phyloP scores from a whole-genome alignment of 2,888 invertebrate genomes.

The Apodemia duryi region DNA sequence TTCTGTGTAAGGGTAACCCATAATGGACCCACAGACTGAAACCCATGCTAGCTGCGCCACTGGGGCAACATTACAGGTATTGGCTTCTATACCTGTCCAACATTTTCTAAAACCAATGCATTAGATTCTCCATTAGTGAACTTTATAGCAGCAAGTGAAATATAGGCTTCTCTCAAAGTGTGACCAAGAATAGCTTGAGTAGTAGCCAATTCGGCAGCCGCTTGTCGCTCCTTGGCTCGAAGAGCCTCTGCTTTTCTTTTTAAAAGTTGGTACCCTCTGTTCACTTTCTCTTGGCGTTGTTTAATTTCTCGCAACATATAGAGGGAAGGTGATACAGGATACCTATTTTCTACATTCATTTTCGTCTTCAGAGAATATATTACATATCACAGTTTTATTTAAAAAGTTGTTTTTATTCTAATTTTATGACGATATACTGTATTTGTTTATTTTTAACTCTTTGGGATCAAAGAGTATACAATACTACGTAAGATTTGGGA shows the following conservation, averaged over 20 bases:
- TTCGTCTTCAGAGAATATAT: not conserved
- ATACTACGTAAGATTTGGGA: too few relatives aligned
- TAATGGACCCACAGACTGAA: too few relatives aligned
- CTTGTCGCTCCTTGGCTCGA: conserved; percentile 54
- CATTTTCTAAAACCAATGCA: conserved; percentile 65
- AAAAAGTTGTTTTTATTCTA: not conserved
- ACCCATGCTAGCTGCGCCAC: too few relatives aligned
- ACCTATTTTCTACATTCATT: conserved; percentile 67
- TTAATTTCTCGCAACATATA: conserved; percentile 70
- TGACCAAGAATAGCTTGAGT: conserved; percentile 61
- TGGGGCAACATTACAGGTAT: not conserved
- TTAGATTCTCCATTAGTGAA: conserved; percentile 71
- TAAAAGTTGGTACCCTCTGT: conserved; percentile 58
- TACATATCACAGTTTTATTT: not conserved
- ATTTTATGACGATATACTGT: too few relatives aligned
- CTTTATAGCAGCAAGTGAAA: conserved; percentile 66
- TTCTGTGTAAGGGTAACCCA: too few relatives aligned
- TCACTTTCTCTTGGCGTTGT: conserved; percentile 58
- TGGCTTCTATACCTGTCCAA: conserved; percentile 53
- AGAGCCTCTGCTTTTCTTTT: conserved; percentile 64
- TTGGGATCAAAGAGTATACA: too few relatives aligned
- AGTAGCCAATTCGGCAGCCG: conserved; percentile 50
- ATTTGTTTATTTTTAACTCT: too few relatives aligned
- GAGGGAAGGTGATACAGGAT: conserved; percentile 63
- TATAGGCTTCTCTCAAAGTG: conserved; percentile 62